Evolutionary conservation across 2,797 vertebrate genomes (phyloP).

Genomic region (Lutjanus campechanus): DNA sequence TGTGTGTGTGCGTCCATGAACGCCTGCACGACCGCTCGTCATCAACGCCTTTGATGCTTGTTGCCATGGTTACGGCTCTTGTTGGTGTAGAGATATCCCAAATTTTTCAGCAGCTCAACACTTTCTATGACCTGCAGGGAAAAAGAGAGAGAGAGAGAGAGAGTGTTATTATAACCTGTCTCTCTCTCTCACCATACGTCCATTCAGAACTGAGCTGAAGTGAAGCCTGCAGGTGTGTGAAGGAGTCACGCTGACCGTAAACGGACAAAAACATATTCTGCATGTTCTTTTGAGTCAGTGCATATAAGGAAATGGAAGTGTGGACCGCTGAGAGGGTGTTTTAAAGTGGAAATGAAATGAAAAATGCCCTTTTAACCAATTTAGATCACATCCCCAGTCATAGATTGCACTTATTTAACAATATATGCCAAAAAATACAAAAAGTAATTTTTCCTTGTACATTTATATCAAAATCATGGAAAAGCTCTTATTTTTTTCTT

Average conservation of each 20-base stretch:
- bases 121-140: constrained; percentile 43
- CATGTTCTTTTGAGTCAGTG: not conserved
- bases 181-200: constrained; percentile 6
- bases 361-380: too few species aligned
- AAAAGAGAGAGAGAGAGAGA: constrained; percentile 4
- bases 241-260: not conserved
- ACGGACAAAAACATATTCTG: not conserved
- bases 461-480: too few species aligned
- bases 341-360: not conserved
- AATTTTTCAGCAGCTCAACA: constrained; percentile 39
- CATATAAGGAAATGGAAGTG: not conserved
- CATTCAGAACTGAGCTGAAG: not conserved
- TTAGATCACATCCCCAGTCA: too few species aligned
- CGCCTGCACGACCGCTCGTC: constrained; percentile 17
- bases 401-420: too few species aligned
- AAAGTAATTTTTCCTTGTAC: too few species aligned
- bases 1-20: constrained; percentile 7
- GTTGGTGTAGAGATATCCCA: constrained; percentile 27
- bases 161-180: not conserved
- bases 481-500: too few species aligned
- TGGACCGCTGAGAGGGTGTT: not conserved
- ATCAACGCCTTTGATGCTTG: constrained; percentile 46
- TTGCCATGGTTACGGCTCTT: constrained; percentile 68
- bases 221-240: constrained; percentile 14
- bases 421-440: too few species aligned